These are phyloP conservation scores for Drosophila stalkeri DNA, from an alignment of 2,888 invertebrate species.

Conservation along the genomic window DNA sequence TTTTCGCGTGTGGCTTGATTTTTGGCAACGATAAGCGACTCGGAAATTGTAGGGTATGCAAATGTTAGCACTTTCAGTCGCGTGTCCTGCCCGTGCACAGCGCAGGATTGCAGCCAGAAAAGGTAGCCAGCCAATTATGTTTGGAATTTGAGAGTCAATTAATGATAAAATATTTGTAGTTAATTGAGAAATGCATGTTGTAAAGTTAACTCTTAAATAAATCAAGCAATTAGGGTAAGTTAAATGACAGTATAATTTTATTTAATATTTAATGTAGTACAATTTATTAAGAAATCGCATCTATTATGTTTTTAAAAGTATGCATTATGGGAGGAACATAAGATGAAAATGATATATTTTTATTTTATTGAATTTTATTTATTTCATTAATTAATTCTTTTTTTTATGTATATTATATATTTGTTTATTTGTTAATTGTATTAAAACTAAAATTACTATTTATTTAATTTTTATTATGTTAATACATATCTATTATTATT, in stretches of 20 bases:
- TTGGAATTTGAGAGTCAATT: conserved; percentile 55
- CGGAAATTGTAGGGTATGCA: conserved; percentile 77
- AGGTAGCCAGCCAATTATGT: conserved; percentile 61
- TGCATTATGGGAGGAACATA: no score
- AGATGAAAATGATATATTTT: no score
- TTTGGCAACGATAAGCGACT: conserved; percentile 70
- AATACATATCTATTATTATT: no score
- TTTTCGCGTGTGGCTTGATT: conserved; percentile 68
- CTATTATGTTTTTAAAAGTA: no score
- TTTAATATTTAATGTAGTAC: not conserved
- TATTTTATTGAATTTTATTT: no score
- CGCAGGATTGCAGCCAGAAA: conserved; percentile 48
- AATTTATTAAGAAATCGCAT: not conserved
- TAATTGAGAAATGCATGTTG: conserved; percentile 51
- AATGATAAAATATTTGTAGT: conserved; percentile 72
- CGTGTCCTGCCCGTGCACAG: conserved; percentile 53
- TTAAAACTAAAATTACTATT: no score
- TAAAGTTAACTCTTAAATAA: not conserved
- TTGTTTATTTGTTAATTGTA: no score
- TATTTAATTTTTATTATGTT: no score
- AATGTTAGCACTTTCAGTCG: conserved; percentile 64
- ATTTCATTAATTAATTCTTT: no score
- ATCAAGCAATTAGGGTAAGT: not conserved
- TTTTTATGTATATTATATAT: no score
- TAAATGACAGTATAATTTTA: not conserved